A percentile compares a stretch with the other conserved stretches of the same genome.
Evolutionary conservation across 1,140 invertebrate genomes (phyloP).

Genomic region (Hirudo medicinalis): DNA sequence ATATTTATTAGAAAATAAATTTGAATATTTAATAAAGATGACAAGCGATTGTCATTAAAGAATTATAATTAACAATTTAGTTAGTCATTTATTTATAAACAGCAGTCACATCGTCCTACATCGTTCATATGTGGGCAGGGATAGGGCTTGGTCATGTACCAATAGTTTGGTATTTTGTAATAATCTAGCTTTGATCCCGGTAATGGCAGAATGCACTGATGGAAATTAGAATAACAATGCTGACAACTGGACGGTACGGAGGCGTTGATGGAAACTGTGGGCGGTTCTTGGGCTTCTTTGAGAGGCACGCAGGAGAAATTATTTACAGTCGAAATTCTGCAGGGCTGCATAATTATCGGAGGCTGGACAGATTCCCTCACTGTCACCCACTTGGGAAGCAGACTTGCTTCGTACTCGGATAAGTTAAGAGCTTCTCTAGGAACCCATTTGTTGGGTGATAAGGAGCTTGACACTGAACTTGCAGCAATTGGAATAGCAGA

Average conservation of each 20-base stretch:
- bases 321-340: constrained; percentile 2
- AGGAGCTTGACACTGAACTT: constrained; percentile 1
- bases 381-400: constrained; percentile 4
- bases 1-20: too few species aligned
- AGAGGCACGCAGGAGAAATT: background rate
- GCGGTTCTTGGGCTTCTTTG: background rate
- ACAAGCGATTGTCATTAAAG: too few species aligned
- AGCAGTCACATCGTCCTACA: background rate
- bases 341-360: constrained; percentile 12
- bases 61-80: too few species aligned
- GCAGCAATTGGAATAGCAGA: constrained; percentile 6
- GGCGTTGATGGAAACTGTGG: background rate
- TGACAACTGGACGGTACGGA: background rate
- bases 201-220: background rate
- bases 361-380: background rate
- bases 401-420: constrained; percentile 1
- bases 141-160: constrained; percentile 4
- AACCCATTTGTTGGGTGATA: constrained; percentile 8
- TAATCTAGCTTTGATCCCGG: constrained; percentile 7
- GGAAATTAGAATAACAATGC: background rate
- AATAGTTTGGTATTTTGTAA: constrained; percentile 6
- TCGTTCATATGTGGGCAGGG: background rate
- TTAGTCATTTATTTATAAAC: too few species aligned
- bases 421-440: constrained; percentile 1
- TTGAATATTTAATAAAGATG: too few species aligned